Evolutionary conservation across 2,797 vertebrate species (phyloP).

Genomic region (Stomatorhinus walkeri): DNA sequence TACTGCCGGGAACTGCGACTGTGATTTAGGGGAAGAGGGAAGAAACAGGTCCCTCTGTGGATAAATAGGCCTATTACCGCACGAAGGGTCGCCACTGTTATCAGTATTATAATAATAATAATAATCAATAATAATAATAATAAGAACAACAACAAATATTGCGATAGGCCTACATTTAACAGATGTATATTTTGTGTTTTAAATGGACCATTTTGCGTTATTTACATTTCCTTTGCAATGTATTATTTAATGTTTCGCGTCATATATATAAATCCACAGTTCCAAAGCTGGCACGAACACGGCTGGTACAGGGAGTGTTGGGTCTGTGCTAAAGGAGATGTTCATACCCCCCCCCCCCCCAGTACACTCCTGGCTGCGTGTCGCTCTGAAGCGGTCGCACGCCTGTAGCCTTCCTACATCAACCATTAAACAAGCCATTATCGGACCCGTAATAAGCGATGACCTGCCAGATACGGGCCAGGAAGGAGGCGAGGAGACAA

Average conservation of each 20-base stretch:
- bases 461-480: constrained; percentile 51
- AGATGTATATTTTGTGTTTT: neutral
- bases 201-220: neutral
- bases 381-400: neutral
- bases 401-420: constrained; percentile 4
- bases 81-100: neutral
- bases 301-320: neutral
- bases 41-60: neutral
- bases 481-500: constrained; percentile 16
- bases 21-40: neutral
- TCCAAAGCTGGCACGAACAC: neutral
- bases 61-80: neutral
- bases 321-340: neutral
- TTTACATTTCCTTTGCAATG: neutral
- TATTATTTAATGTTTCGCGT: neutral
- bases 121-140: neutral
- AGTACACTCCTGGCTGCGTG: neutral
- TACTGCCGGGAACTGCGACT: constrained; percentile 1
- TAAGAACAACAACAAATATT: neutral
- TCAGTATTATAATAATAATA: neutral
- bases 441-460: constrained; percentile 52
- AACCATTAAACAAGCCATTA: constrained; percentile 55
- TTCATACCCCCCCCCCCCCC: neutral
- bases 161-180: neutral
- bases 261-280: neutral